These are phyloP conservation scores for Callitettix versicolor DNA, from an alignment of 1,140 invertebrate species.

Conservation along the genomic window DNA sequence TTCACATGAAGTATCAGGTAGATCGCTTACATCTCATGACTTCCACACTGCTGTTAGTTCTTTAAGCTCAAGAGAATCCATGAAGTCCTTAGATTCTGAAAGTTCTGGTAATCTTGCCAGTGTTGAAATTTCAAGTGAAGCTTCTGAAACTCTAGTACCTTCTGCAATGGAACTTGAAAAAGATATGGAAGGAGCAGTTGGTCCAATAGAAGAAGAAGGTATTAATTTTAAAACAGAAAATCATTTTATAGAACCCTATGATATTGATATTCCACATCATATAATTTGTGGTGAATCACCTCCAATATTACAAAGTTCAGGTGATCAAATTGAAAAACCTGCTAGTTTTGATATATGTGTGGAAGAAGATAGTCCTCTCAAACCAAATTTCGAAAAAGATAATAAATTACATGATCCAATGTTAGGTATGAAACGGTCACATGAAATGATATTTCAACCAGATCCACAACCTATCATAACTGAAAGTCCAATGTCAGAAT, in stretches of 20 bases:
- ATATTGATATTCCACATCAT: conserved; percentile 36
- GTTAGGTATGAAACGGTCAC: conserved; percentile 64
- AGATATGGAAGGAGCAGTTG: conserved; percentile 29
- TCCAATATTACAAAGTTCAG: conserved; percentile 13
- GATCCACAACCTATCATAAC: conserved; percentile 38
- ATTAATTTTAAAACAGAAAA: conserved; percentile 8
- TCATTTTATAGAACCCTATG: conserved; percentile 41
- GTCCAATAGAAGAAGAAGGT: conserved; percentile 24
- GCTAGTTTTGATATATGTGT: conserved; percentile 22
- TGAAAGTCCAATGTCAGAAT: conserved; percentile 24
- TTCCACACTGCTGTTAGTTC: conserved; percentile 75
- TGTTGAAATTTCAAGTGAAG: conserved; percentile 72
- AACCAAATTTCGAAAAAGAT: neutral
- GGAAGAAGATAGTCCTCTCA: conserved; percentile 20
- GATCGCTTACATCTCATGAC: conserved; percentile 63
- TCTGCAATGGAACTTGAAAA: conserved; percentile 46
- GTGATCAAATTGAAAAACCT: conserved; percentile 12
- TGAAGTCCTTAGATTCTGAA: conserved; percentile 79
- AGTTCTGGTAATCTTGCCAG: conserved; percentile 79
- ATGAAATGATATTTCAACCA: conserved; percentile 81
- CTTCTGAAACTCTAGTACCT: conserved; percentile 80
- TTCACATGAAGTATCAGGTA: conserved; percentile 60
- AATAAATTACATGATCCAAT: conserved; percentile 12
- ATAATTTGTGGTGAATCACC: conserved; percentile 31
- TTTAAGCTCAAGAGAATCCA: conserved; percentile 74